Percentiles rank a stretch among this genome's conserved stretches.
Evolutionary conservation across 2,888 invertebrate genomes (phyloP).

Genomic region (Heliconius hortense): DNA sequence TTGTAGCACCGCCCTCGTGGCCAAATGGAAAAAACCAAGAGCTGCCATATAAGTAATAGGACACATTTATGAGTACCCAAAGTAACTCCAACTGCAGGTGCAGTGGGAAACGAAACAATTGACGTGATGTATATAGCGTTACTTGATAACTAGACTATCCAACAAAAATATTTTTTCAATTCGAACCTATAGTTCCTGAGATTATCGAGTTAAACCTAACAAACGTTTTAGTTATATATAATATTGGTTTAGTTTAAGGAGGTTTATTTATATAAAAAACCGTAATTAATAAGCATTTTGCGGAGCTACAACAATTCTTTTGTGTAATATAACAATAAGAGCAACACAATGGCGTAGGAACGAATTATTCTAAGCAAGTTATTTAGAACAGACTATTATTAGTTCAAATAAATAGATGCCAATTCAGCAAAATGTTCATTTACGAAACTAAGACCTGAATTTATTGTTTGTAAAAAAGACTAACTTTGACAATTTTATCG

Average conservation of each 20-base stretch:
- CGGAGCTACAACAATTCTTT: neutral
- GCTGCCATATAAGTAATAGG: too few relatives aligned
- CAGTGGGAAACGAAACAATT: too few relatives aligned
- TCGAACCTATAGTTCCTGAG: too few relatives aligned
- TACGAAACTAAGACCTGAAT: neutral
- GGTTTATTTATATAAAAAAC: neutral
- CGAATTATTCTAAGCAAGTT: slow-evolving; percentile 9
- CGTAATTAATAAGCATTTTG: slow-evolving; percentile 4
- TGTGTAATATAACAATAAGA: slow-evolving; percentile 5
- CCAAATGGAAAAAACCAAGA: too few relatives aligned
- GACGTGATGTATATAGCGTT: too few relatives aligned
- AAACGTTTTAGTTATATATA: neutral
- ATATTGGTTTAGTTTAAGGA: neutral
- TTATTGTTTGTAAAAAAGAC: slow-evolving; percentile 1
- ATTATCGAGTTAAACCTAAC: too few relatives aligned
- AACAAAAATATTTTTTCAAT: too few relatives aligned
- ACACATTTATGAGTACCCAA: too few relatives aligned
- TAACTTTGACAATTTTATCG: neutral
- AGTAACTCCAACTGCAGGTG: too few relatives aligned
- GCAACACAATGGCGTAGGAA: slow-evolving; percentile 1
- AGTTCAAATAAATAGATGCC: slow-evolving; percentile 3
- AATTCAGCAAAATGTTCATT: neutral
- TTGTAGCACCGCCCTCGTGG: too few relatives aligned
- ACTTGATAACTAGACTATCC: too few relatives aligned
- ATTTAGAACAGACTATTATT: slow-evolving; percentile 17